phyloP scores from a whole-genome alignment of 1,140 invertebrate genomes.

The Drosophila tropicalis region DNA sequence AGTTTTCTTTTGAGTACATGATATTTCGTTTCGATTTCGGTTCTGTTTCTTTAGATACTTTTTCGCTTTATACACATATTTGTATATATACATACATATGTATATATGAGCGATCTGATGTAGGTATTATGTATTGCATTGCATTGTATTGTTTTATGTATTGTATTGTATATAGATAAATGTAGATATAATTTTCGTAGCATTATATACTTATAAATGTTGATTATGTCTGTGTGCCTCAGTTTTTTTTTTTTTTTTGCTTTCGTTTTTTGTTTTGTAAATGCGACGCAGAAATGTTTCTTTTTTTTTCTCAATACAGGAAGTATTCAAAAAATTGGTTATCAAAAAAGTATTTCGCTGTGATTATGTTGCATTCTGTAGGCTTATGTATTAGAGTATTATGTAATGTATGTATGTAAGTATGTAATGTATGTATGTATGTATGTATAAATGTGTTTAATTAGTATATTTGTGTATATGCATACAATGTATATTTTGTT shows the following conservation, averaged over 20 bases:
- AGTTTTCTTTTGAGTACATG: slow-evolving; percentile 43
- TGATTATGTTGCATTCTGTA: slow-evolving; percentile 76
- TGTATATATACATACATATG: too few relatives aligned
- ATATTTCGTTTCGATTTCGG: slow-evolving; percentile 52
- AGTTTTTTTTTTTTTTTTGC: slow-evolving; percentile 11
- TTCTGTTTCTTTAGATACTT: slow-evolving; percentile 50
- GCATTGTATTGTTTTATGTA: slow-evolving; percentile 11
- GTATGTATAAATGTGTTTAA: slow-evolving; percentile 27
- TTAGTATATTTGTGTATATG: slow-evolving; percentile 39
- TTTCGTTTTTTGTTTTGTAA: slow-evolving; percentile 46
- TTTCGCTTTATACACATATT: slow-evolving; percentile 39
- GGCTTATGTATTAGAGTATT: slow-evolving; percentile 59
- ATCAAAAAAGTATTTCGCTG: slow-evolving; percentile 68
- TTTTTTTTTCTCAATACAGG: slow-evolving; percentile 49
- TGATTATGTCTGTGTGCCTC: slow-evolving; percentile 55
- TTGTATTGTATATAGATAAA: slow-evolving; percentile 45
- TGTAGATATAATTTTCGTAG: slow-evolving; percentile 45
- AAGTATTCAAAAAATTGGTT: slow-evolving; percentile 63
- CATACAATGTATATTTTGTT: slow-evolving; percentile 6
- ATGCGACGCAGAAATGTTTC: slow-evolving; percentile 75
- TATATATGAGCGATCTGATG: slow-evolving; percentile 47
- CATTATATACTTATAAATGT: slow-evolving; percentile 33
- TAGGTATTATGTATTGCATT: slow-evolving; percentile 8
- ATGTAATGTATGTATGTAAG: slow-evolving; percentile 43
- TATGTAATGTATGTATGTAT: slow-evolving; percentile 40